Evolutionary conservation across 2,113 vertebrate species (phyloP), one percentile per base, ranked within the genome.

Genomic region (Anhinga rufa): DNA sequence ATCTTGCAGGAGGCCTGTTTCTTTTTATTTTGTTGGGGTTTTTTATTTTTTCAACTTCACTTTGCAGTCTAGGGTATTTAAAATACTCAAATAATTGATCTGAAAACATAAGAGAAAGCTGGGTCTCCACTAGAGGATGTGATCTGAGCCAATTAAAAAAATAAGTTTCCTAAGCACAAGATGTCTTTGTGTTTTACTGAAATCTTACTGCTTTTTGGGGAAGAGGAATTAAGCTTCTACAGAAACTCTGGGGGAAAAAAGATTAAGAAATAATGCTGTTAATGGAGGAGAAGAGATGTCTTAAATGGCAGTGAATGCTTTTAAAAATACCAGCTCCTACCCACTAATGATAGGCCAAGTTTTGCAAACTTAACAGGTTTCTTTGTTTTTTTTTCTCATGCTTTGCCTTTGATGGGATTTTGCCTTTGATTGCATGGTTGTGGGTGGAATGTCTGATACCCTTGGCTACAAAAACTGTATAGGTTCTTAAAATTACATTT

Each of bases 321-420:
- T 92, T 82, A 86, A 76, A 91, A 95, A 84, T 92, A 82, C 51
- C 74, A 90, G 32, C 71, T 93, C n/a, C 42, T 81, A 55, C 82
- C 71, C 78, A 68, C 72, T 92, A 93, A 97, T 65, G 49, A 81
- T 34, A 77, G 84, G 38, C 46, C 55, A 34, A 58, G 66, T 90
- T 96, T 93, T 95, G 72, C 88, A 92, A 83, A 93, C 58, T 91
- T 88, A 92, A 97, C 80, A 95, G 68, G 66, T 90, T 95, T 90
- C 36, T 49, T 71, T 14, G 42, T 14, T 34, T 44, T 78, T 95
- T 91, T 89, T 70, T 28, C 52, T 88, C 69, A 57, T 31, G 58
- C 25, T 90, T 29, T 83, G 58, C 77, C 82, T 95, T 95, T 95
- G 90, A 93, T 94, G 70, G 52, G 52, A 49, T 82, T 95, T 96